phyloP scores from a whole-genome alignment of 2,888 invertebrate genomes.

The Tenthredo distinguenda region DNA sequence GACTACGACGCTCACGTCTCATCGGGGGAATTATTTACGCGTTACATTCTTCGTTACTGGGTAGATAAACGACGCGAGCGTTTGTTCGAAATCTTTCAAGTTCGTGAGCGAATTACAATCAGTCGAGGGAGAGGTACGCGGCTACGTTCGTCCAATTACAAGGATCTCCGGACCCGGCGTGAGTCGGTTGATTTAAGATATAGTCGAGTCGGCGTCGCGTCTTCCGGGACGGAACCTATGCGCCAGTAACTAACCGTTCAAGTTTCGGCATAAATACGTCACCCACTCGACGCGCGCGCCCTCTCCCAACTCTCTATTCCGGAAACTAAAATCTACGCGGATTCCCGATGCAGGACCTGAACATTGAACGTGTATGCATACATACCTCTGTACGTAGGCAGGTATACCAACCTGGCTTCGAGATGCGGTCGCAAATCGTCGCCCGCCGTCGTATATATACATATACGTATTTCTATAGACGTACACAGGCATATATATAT shows the following conservation, averaged over 20 bases:
- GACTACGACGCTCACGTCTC: too few relatives aligned
- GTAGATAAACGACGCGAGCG: too few relatives aligned
- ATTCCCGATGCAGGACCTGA: neutral
- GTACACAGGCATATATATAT: neutral
- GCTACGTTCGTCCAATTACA: neutral
- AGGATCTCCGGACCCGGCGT: neutral
- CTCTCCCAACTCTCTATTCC: neutral
- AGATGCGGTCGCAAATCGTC: neutral
- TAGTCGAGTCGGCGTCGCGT: neutral
- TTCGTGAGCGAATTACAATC: neutral
- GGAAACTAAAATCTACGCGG: conserved; percentile 20
- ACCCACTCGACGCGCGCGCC: neutral
- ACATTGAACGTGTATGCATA: neutral
- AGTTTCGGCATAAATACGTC: conserved; percentile 42
- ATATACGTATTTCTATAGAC: neutral
- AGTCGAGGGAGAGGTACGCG: neutral
- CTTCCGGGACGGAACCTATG: conserved; percentile 23
- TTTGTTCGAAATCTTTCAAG: neutral
- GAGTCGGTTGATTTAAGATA: neutral
- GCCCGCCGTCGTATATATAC: neutral
- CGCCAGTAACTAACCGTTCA: conserved; percentile 34
- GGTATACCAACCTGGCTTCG: neutral
- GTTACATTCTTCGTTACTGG: too few relatives aligned
- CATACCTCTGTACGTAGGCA: neutral
- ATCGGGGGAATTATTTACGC: too few relatives aligned